Evolutionary conservation across 2,888 invertebrate genomes (phyloP), one percentile per base, ranked within the genome.

Genomic region (Drosophila engyochracea): DNA sequence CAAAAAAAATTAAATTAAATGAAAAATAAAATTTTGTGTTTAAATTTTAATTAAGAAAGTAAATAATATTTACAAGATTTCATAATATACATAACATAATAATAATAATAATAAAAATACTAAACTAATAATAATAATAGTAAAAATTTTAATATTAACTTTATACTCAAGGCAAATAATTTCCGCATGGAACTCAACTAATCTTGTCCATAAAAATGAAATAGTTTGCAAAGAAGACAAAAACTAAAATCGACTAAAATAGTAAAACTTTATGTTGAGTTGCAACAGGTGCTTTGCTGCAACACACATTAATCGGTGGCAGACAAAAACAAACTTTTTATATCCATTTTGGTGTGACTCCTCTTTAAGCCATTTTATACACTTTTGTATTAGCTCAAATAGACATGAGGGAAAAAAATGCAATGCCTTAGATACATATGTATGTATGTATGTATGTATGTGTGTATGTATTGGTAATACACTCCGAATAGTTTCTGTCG

Each of bases 401-500:
- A 68, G 61, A 81, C 49, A 64, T 53, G 44, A 39, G 64, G 52
- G 53, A 22, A 49, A 74, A 70, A 69, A 76, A 37, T 57, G 44
- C 44, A 71, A 6, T 47, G 22, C 22, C 66, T 73, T 61, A 66
- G 55, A 74, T 22, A 62, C 16, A 51, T 51, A 55, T 28, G 47
- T 47, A 62, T 16, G 44, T 52, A 73, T 47, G 57, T 47, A 65
- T 51, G 60, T 57, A 66, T 47, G 53, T 59, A 54, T 59, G 39
- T 59, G 47, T 66, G 65, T 73, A 75, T 66, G 78, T 78, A 87
- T 91, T 81, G 82, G 80, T 82, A 70, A 57, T 30, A 57, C 51
- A 71, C 67, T 65, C 79, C 39, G 57, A 78, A 83, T 88, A 89
- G 91, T 86, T 89, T 89, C 89, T 89, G 88, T 84, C 92, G 86